A percentile compares a stretch with the other conserved stretches of the same genome.
Conservation (phyloP, 2,888 invertebrate species). For the Archaeoteleia sp. region DNA sequence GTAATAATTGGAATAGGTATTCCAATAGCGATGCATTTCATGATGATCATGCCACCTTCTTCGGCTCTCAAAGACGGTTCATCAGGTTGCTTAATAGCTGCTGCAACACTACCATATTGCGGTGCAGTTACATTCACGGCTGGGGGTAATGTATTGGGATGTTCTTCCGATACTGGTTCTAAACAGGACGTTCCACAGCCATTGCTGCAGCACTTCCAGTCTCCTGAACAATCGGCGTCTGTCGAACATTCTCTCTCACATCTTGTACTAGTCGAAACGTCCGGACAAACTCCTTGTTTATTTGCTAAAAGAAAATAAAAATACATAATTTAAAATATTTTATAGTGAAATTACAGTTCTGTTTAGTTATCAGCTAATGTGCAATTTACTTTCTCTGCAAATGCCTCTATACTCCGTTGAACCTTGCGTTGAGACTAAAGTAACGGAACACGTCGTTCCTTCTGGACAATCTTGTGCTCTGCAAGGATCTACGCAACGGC, state of each 20-base stretch:
- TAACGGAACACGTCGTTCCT: slow-evolving; percentile 82
- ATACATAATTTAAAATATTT: no score
- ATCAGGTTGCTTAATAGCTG: slow-evolving; percentile 70
- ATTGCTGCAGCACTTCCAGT: slow-evolving; percentile 87
- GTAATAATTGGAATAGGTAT: slow-evolving; percentile 85
- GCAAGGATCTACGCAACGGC: slow-evolving; percentile 87
- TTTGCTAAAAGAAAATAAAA: no score
- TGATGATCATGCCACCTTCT: slow-evolving; percentile 84
- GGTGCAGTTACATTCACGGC: slow-evolving; percentile 56
- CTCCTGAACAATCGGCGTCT: slow-evolving; percentile 88
- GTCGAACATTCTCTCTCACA: slow-evolving; percentile 85
- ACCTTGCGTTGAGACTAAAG: slow-evolving; percentile 66
- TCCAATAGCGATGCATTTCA: slow-evolving; percentile 86
- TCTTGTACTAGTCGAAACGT: slow-evolving; percentile 72
- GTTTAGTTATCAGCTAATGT: slow-evolving; percentile 4
- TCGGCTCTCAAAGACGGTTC: slow-evolving; percentile 80
- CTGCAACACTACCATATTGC: slow-evolving; percentile 60
- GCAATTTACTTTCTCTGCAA: slow-evolving; percentile 80
- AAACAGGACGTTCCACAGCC: slow-evolving; percentile 87
- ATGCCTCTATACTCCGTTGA: slow-evolving; percentile 77
- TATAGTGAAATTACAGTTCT: slow-evolving; percentile 1
- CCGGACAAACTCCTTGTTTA: slow-evolving; percentile 84
- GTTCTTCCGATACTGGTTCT: slow-evolving; percentile 76
- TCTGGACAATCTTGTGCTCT: slow-evolving; percentile 78
- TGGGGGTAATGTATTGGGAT: slow-evolving; percentile 68